These are phyloP conservation scores for Aspidapion aeneum DNA, from an alignment of 2,888 invertebrate genomes.

Conservation along the genomic window DNA sequence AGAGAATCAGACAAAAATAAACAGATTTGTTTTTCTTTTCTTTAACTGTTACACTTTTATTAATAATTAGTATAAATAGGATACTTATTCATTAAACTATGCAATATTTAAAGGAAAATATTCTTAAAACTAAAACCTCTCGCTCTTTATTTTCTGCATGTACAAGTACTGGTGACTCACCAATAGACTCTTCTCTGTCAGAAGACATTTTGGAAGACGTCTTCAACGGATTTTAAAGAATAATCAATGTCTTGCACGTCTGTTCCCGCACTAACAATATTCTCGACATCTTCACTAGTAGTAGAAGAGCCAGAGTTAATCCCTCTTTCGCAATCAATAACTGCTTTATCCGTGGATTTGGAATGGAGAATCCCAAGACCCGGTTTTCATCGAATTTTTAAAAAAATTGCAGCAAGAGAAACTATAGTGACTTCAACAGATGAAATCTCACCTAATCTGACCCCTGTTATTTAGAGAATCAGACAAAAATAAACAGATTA, in stretches of 20 bases:
- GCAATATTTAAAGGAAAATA: no score
- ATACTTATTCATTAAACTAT: no score
- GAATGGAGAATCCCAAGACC: slow-evolving; percentile 29
- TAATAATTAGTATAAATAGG: no score
- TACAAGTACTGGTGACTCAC: background rate
- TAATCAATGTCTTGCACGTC: background rate
- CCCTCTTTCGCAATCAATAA: slow-evolving; percentile 11
- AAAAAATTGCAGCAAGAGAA: slow-evolving; percentile 40
- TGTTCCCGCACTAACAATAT: no score
- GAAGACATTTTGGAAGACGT: background rate
- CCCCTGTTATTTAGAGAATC: no score
- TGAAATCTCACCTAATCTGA: no score
- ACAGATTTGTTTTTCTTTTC: no score
- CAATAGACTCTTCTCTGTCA: background rate
- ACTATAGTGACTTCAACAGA: no score
- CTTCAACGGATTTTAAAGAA: background rate
- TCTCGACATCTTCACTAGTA: background rate
- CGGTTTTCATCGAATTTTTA: slow-evolving; percentile 32
- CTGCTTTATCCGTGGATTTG: slow-evolving; percentile 6
- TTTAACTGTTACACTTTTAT: no score
- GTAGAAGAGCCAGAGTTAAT: background rate
- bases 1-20: no score
- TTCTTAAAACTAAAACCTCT: no score
- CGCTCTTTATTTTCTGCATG: background rate
- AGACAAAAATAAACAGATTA: no score